Percentiles rank a stretch among this genome's conserved stretches.
These are phyloP conservation scores for Anaspis maculata DNA, from an alignment of 2,888 invertebrate genomes.

Conservation along the genomic window DNA sequence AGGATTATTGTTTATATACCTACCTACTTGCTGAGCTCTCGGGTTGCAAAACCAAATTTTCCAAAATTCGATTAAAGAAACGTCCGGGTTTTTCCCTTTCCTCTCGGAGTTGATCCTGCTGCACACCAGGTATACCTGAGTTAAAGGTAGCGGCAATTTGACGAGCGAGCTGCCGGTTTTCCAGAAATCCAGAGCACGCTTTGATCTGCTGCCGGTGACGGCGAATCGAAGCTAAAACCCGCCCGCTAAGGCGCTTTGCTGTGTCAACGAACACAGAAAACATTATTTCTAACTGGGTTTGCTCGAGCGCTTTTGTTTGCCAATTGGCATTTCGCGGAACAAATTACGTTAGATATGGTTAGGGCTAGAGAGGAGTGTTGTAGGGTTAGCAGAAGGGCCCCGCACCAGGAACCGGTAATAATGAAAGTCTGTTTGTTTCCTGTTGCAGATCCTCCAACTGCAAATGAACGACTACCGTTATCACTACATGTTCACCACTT, in stretches of 20 bases:
- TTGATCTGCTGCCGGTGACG: slow-evolving; percentile 17
- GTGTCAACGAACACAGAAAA: slow-evolving; percentile 18
- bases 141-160: slow-evolving; percentile 14
- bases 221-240: slow-evolving; percentile 17
- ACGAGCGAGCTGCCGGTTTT: slow-evolving; percentile 14
- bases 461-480: slow-evolving; percentile 95
- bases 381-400: no score
- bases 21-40: no score
- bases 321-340: slow-evolving; percentile 8
- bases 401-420: no score
- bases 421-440: no score
- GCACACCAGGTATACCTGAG: background rate
- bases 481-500: slow-evolving; percentile 91
- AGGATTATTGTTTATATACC: no score
- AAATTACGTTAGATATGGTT: no score
- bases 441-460: slow-evolving; percentile 78
- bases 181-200: slow-evolving; percentile 17
- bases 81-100: no score
- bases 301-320: slow-evolving; percentile 8
- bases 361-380: no score
- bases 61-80: no score
- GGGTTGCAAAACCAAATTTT: no score
- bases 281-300: slow-evolving; percentile 14
- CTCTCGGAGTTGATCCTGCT: no score
- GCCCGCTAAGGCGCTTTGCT: slow-evolving; percentile 17